Base-by-base conservation (phyloP, 2,888 invertebrate genomes). In the Marronus borbonicus region DNA sequence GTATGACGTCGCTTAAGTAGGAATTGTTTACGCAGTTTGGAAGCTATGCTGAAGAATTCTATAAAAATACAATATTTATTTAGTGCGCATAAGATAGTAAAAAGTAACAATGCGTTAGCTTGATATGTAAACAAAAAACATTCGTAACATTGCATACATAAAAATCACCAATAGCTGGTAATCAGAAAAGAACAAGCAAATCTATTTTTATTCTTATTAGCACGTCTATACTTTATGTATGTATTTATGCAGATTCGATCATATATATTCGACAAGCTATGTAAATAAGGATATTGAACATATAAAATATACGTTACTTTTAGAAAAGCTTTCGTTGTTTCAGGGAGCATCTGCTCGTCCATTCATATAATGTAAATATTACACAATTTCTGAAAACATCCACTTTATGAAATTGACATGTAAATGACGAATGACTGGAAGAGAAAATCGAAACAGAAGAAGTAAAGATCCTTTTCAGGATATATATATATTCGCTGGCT, bases 361-460 rank as follows among this genome's bases (percentile, higher is more conserved):
- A 50, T 65, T n/a, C 14, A 65, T 70, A 70, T 36, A 68, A 70
- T 55, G 36, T 58, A 52, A 55, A 70, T 70, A 36, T 55, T 74
- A 24, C n/a, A 74, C 24, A 44, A 60, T 44, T 62, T 24, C 58
- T 2, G 44, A 60, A 58, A 60, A 49, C 12, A 68, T 65, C 55
- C 60, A 74, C 44, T 44, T 74, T 44, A 24, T 60, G 24, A 74
- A 28, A 60, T 74, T 60, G 72, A 72, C 72, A 36, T 60, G 72
- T 58, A 72, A 72, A 60, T 74, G 72, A 74, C 60, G 72, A 74
- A 74, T 74, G 72, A 60, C 17, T 4, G 20, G 17, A 5, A 58
- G 68, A 68, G 28, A 50, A 24, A 68, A 44, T 1, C 24, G 50
- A 50, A 50, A 28, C n/a, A 24, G 50, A 24, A 50, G 24, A 50